These are phyloP conservation scores for Drosophila setifemur DNA, from an alignment of 1,140 invertebrate species.

Conservation along the genomic window DNA sequence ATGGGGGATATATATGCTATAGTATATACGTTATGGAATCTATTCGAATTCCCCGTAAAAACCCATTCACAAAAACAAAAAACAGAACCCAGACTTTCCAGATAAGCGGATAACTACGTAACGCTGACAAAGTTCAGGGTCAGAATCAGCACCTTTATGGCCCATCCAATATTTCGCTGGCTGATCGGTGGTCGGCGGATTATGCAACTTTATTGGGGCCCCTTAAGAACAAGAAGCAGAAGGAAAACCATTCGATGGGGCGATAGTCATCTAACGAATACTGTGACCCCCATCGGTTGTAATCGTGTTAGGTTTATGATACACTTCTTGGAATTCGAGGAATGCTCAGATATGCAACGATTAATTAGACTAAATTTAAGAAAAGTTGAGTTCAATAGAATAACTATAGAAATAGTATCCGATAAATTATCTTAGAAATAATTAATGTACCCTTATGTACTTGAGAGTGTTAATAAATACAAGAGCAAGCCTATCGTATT, in stretches of 20 bases:
- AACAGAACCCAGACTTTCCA: background rate
- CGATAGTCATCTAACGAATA: slow-evolving; percentile 3
- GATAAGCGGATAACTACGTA: slow-evolving; percentile 16
- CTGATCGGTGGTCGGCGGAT: background rate
- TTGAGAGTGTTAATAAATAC: too few relatives aligned
- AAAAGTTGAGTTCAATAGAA: too few relatives aligned
- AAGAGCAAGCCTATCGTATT: too few relatives aligned
- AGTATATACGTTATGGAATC: background rate
- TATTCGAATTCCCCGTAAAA: background rate
- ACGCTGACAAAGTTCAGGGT: slow-evolving; percentile 13
- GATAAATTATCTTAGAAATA: too few relatives aligned
- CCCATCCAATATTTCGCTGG: slow-evolving; percentile 7
- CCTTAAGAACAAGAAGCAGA: slow-evolving; percentile 21
- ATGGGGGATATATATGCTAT: background rate
- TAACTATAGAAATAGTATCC: too few relatives aligned
- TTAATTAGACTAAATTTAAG: too few relatives aligned
- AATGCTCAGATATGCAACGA: too few relatives aligned
- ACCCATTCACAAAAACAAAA: background rate
- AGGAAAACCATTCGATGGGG: slow-evolving; percentile 13
- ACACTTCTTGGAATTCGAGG: too few relatives aligned
- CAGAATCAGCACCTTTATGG: background rate
- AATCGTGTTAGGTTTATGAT: too few relatives aligned
- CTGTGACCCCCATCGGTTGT: background rate
- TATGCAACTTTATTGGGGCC: slow-evolving; percentile 31
- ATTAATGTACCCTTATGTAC: too few relatives aligned